phyloP scores from a whole-genome alignment of 2,113 vertebrate species.

The Lophura nycthemera region DNA sequence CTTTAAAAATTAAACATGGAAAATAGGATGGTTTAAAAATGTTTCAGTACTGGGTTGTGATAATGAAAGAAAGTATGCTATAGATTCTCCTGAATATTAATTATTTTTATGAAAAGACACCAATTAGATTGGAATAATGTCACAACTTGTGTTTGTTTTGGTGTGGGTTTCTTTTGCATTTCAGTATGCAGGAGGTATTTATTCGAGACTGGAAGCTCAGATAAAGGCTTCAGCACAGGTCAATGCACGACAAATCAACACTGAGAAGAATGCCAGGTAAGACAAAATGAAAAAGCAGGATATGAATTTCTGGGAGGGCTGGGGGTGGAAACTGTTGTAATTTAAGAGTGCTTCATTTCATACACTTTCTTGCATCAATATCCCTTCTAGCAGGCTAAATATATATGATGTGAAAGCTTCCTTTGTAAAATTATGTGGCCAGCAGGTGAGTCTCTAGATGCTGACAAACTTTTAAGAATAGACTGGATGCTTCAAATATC shows the following conservation, averaged over 20 bases:
- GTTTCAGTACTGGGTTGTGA: background rate
- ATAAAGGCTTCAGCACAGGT: conserved; percentile 84
- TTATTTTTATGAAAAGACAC: background rate
- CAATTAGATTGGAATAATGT: background rate
- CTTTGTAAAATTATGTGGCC: background rate
- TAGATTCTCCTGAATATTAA: background rate
- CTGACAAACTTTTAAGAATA: background rate
- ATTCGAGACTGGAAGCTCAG: conserved; percentile 91
- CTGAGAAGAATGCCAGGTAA: conserved; percentile 87
- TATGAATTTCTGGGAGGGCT: background rate
- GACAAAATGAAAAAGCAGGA: background rate
- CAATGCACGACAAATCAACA: conserved; percentile 79
- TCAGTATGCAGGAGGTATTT: conserved; percentile 91
- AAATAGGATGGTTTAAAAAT: background rate
- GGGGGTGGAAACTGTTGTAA: background rate
- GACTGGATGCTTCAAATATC: background rate
- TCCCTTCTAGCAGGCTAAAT: background rate
- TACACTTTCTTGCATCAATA: background rate
- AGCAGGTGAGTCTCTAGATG: background rate
- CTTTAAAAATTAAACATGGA: background rate
- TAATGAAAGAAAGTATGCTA: background rate
- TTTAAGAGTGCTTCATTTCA: fast-evolving
- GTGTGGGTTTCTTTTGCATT: background rate
- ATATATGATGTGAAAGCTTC: background rate
- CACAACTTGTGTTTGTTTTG: background rate